phyloP scores from a whole-genome alignment of 30 jellyfish, hydroid and myxozoan species.

The Chironex yamaguchii region DNA sequence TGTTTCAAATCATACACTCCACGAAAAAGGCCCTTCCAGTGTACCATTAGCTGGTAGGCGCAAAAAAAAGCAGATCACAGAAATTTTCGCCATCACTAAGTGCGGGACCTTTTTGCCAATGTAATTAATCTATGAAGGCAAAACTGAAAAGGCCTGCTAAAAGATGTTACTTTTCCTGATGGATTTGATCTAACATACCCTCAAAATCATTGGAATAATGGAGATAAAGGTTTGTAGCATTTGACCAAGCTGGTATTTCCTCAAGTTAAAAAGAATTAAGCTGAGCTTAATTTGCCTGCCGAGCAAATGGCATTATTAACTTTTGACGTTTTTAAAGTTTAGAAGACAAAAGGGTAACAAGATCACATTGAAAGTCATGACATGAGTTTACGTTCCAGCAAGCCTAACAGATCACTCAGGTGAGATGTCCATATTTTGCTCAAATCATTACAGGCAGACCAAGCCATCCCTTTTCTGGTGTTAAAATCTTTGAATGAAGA shows the following conservation, averaged over 20 bases:
- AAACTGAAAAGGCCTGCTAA: too few relatives aligned
- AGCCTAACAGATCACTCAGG: conserved; percentile 44
- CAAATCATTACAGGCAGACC: too few relatives aligned
- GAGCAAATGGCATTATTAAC: conserved; percentile 52
- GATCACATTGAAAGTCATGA: conserved; percentile 22
- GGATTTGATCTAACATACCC: too few relatives aligned
- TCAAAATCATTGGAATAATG: conserved; percentile 61
- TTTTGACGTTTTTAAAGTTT: conserved; percentile 60
- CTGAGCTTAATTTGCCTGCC: not conserved
- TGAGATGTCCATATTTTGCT: conserved; percentile 21
- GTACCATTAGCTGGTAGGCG: conserved; percentile 50
- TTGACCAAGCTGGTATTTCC: conserved; percentile 21
- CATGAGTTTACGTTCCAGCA: conserved; percentile 28
- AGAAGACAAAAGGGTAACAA: not conserved
- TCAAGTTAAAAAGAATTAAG: not conserved
- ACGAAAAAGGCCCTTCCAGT: conserved; percentile 23
- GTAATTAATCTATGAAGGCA: too few relatives aligned
- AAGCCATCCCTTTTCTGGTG: too few relatives aligned
- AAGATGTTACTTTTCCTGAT: too few relatives aligned
- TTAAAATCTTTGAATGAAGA: too few relatives aligned
- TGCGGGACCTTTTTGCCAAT: too few relatives aligned
- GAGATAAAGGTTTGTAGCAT: conserved; percentile 30
- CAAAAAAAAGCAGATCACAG: conserved; percentile 57
- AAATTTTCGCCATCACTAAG: too few relatives aligned
- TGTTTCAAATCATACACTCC: conserved; percentile 43